Conservation (phyloP, 2,888 invertebrate species). For the Sceliomorpha sp. region DNA sequence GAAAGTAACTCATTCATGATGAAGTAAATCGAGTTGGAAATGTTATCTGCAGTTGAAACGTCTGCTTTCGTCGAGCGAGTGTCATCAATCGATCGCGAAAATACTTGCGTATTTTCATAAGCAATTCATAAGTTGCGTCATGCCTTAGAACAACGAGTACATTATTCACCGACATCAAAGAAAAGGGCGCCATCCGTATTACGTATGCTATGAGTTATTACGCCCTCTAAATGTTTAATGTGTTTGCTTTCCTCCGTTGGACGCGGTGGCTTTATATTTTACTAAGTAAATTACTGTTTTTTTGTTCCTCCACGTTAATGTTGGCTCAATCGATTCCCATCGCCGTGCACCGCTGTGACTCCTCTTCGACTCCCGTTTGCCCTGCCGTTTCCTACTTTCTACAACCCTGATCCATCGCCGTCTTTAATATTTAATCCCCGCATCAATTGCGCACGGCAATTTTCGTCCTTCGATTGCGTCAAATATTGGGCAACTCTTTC, state of each 20-base stretch:
- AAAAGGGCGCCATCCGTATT: conserved; percentile 78
- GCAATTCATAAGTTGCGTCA: conserved; percentile 66
- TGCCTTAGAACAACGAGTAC: conserved; percentile 74
- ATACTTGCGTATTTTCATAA: conserved; percentile 57
- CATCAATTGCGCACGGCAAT: conserved; percentile 46
- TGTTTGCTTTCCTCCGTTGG: conserved; percentile 80
- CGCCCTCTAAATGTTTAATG: conserved; percentile 80
- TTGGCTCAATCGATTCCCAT: conserved; percentile 78
- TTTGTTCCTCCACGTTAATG: conserved; percentile 72
- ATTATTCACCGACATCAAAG: conserved; percentile 78
- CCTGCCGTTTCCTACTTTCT: conserved; percentile 47
- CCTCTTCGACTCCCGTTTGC: conserved; percentile 48
- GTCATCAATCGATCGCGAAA: conserved; percentile 55
- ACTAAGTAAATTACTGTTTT: conserved; percentile 80
- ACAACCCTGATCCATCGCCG: conserved; percentile 29
- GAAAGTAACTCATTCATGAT: too few relatives aligned
- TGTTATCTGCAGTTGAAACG: too few relatives aligned
- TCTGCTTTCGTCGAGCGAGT: conserved; percentile 42
- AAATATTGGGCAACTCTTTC: too few relatives aligned
- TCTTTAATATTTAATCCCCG: conserved; percentile 43
- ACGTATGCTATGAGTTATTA: conserved; percentile 80
- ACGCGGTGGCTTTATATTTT: conserved; percentile 79
- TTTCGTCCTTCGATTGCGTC: conserved; percentile 38
- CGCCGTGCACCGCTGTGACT: conserved; percentile 60
- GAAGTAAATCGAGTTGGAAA: too few relatives aligned